Conservation (phyloP, 2,888 invertebrate species). For the Eupithecia abbreviata region DNA sequence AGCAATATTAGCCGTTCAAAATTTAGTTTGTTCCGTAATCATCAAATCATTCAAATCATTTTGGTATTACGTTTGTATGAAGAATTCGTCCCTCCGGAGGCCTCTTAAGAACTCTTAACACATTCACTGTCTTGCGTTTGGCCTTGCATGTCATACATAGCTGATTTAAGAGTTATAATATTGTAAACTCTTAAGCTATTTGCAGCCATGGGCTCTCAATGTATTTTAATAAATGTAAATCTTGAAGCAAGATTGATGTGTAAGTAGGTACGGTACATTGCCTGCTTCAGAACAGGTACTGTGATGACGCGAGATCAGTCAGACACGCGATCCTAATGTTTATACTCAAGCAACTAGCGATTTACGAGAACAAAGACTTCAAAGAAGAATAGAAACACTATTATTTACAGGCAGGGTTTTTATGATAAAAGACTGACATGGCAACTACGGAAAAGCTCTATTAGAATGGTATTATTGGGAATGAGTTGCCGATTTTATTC, state of each 20-base stretch:
- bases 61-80: too few species aligned
- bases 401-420: background rate
- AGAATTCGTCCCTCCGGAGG: too few species aligned
- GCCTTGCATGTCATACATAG: background rate
- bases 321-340: background rate
- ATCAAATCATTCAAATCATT: too few species aligned
- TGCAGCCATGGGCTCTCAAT: background rate
- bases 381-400: background rate
- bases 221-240: background rate
- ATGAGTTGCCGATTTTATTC: background rate
- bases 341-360: background rate
- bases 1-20: too few species aligned
- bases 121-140: background rate
- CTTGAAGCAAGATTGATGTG: background rate
- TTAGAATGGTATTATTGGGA: background rate
- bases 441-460: background rate
- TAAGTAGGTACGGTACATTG: background rate
- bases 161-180: background rate
- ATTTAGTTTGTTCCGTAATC: too few species aligned
- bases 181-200: background rate
- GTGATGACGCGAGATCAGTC: background rate
- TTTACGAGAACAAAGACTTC: constrained; percentile 3
- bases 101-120: background rate
- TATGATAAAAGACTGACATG: background rate
- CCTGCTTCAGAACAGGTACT: background rate